Conservation (phyloP, 2,888 invertebrate genomes). For the Conomelus anceps region DNA sequence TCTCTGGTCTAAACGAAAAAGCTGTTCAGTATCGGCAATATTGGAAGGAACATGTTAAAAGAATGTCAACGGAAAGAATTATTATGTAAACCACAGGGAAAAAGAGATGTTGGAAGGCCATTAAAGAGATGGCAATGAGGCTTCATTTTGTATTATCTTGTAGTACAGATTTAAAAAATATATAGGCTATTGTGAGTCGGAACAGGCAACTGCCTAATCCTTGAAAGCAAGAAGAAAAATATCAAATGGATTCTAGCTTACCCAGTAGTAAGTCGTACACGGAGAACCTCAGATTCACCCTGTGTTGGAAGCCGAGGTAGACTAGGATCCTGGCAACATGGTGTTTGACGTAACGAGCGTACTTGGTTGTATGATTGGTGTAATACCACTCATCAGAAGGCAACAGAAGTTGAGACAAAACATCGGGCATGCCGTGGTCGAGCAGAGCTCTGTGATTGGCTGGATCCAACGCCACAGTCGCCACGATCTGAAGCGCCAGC, state of each 20-base stretch:
- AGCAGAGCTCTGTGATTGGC: conserved; percentile 48
- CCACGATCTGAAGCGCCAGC: conserved; percentile 53
- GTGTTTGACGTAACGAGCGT: conserved; percentile 56
- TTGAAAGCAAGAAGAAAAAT: no score
- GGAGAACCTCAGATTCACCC: conserved; percentile 53
- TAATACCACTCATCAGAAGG: conserved; percentile 63
- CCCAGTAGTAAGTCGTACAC: conserved; percentile 51
- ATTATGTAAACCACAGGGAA: no score
- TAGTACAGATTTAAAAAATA: no score
- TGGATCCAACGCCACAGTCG: conserved; percentile 52
- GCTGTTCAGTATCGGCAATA: no score
- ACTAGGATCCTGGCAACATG: conserved; percentile 56
- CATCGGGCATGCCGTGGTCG: conserved; percentile 53
- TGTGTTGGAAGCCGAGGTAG: conserved; percentile 55
- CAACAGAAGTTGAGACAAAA: conserved; percentile 53
- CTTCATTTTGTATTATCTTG: no score
- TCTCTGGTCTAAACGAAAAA: no score
- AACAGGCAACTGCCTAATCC: no score
- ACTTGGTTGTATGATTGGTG: conserved; percentile 57
- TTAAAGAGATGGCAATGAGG: no score
- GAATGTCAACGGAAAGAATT: no score
- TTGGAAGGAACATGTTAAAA: no score
- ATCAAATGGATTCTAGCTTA: conserved; percentile 33
- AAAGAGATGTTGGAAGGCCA: no score
- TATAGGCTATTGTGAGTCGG: no score